Evolutionary conservation across 2,888 invertebrate species (phyloP).

Genomic region (Onchidella celtica): DNA sequence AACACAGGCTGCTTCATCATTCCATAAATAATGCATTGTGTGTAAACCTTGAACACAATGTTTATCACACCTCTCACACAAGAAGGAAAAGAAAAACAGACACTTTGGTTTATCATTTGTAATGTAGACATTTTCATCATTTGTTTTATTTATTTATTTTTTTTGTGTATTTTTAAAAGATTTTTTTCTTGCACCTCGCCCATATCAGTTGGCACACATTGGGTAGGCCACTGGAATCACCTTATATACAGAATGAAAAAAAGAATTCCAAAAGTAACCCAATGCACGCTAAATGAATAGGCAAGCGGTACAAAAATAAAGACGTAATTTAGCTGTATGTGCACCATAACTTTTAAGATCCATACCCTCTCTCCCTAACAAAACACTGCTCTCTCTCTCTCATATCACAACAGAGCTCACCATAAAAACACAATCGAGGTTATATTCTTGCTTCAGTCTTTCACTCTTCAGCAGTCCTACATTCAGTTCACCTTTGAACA

Average conservation of each 20-base stretch:
- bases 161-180: constrained; percentile 41
- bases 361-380: constrained; percentile 27
- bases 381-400: constrained; percentile 13
- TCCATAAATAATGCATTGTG: too few relatives aligned
- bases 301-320: constrained; percentile 46
- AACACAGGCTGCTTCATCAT: too few relatives aligned
- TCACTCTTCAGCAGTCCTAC: not conserved
- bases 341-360: constrained; percentile 44
- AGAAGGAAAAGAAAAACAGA: not conserved
- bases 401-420: constrained; percentile 42
- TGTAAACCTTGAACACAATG: too few relatives aligned
- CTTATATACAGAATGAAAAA: constrained; percentile 40
- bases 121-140: constrained; percentile 47
- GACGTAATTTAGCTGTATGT: constrained; percentile 50
- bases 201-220: not conserved
- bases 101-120: constrained; percentile 18
- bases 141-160: constrained; percentile 41
- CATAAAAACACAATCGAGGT: not conserved
- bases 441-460: not conserved
- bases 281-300: constrained; percentile 11
- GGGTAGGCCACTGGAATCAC: not conserved
- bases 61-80: too few relatives aligned
- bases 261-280: constrained; percentile 10
- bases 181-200: constrained; percentile 33
- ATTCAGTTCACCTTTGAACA: too few relatives aligned